These are phyloP conservation scores for Andrena bucephala DNA, from an alignment of 2,888 invertebrate genomes.

Conservation along the genomic window DNA sequence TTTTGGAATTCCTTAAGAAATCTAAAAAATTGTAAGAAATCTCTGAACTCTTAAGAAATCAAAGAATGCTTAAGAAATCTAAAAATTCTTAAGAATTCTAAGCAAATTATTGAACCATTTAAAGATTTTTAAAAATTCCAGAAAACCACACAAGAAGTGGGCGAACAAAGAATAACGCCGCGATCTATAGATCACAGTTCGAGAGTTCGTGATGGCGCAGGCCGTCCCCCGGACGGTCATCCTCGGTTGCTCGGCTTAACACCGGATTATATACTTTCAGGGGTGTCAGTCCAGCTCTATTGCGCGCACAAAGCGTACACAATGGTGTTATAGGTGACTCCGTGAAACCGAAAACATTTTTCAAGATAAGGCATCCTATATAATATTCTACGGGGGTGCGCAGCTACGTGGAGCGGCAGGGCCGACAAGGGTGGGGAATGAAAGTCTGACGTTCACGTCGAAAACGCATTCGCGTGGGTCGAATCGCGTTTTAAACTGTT, in stretches of 20 bases:
- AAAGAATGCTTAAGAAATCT: too few species aligned
- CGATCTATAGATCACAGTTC: conserved; percentile 18
- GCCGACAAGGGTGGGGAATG: conserved; percentile 21
- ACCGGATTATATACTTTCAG: conserved; percentile 70
- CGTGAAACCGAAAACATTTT: conserved; percentile 77
- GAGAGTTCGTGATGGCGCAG: conserved; percentile 1
- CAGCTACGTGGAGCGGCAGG: conserved; percentile 42
- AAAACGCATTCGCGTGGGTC: neutral
- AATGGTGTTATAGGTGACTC: conserved; percentile 72
- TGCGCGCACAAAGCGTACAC: conserved; percentile 65
- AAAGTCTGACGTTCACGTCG: conserved; percentile 24
- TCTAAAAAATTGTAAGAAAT: too few species aligned
- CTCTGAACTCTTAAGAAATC: too few species aligned
- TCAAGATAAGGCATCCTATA: conserved; percentile 79
- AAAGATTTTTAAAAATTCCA: too few species aligned
- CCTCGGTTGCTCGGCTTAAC: conserved; percentile 65
- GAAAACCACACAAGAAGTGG: too few species aligned
- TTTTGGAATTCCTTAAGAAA: too few species aligned
- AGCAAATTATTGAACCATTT: too few species aligned
- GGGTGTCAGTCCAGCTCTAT: conserved; percentile 46
- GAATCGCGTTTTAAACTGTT: conserved; percentile 29
- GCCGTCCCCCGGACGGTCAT: conserved; percentile 13
- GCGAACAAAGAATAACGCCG: too few species aligned
- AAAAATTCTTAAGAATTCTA: too few species aligned
- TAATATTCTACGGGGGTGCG: conserved; percentile 69